Evolutionary conservation across 37 sponge, comb jelly and placozoan genomes (phyloP), one percentile per base, ranked within the genome.

Genomic region (Cladorhizidae sp.): DNA sequence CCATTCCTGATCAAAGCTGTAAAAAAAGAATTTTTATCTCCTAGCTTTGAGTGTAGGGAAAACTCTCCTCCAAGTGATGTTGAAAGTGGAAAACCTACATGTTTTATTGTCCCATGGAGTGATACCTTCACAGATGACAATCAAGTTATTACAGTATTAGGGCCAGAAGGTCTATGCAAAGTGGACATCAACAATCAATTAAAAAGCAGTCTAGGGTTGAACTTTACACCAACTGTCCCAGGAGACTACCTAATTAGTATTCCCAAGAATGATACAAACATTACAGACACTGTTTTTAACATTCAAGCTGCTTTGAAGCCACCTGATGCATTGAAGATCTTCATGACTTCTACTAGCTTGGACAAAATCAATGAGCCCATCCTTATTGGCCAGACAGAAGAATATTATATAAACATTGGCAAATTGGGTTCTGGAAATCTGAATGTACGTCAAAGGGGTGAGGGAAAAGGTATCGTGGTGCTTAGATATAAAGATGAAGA

Each of bases 361-460:
- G n/a, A 54, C 20, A 18, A 78, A 21, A 68, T 87, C 35, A 58
- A 38, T 20, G 67, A 77, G 25, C 64, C 83, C 21, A 64, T 70
- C 42, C 64, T 49, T 26, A 51, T 81, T 76, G 80, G 79, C 28
- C 63, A 79, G 35, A 56, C 67, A 1, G 74, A 45, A 1, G 49
- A 58, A 8, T 85, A 88, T 70, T 28, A 78, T 0, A 84, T 88
- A 23, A 58, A 89, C 56, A 86, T 90, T 20, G 54, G 63, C 12
- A 73, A 80, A 31, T 90, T 87, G 55, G 94, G 94, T 0, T 73
- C 61, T 12, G 84, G 86, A 11, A 82, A 75, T 12, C 84, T 86
- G 32, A 91, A 86, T 26, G 75, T 91, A 49, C 80, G 70, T 9
- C 63, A 80, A 0, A 22, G 74, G 5, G 91, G 79, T 11, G 77